phyloP scores from a whole-genome alignment of 2,113 vertebrate genomes.

The Clarias magur region DNA sequence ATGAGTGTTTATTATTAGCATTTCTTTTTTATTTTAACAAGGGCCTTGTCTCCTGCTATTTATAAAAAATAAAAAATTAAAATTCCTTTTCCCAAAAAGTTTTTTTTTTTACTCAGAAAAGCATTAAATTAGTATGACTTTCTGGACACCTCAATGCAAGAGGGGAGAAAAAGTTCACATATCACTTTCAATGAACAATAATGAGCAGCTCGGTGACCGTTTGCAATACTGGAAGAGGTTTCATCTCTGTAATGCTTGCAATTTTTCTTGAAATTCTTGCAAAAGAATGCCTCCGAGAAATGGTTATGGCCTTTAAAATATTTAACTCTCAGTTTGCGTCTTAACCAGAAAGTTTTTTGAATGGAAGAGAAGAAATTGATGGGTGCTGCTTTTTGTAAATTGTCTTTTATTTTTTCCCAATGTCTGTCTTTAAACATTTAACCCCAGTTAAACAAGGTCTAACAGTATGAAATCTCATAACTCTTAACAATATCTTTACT shows the following conservation, averaged over 20 bases:
- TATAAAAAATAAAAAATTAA: too few species aligned
- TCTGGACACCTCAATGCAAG: not conserved
- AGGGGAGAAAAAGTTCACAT: conserved; percentile 17
- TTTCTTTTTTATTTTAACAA: not conserved
- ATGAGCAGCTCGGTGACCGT: conserved; percentile 27
- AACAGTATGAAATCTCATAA: not conserved
- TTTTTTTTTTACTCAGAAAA: not conserved
- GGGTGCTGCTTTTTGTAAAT: not conserved
- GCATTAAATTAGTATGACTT: not conserved
- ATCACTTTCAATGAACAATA: conserved; percentile 49
- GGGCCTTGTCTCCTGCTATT: not conserved
- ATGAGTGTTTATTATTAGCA: not conserved
- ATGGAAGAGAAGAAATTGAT: not conserved
- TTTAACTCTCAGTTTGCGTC: not conserved
- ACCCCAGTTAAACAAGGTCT: not conserved
- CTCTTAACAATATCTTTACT: not conserved
- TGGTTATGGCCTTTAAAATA: not conserved
- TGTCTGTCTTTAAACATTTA: not conserved
- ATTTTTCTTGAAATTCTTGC: not conserved
- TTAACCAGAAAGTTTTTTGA: not conserved
- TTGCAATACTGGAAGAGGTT: not conserved
- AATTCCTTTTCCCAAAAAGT: not conserved
- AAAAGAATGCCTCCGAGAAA: not conserved
- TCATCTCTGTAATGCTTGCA: not conserved
- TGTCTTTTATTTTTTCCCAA: not conserved